Base-by-base conservation (phyloP, 2,888 invertebrate species). In the Xestia ashworthii region DNA sequence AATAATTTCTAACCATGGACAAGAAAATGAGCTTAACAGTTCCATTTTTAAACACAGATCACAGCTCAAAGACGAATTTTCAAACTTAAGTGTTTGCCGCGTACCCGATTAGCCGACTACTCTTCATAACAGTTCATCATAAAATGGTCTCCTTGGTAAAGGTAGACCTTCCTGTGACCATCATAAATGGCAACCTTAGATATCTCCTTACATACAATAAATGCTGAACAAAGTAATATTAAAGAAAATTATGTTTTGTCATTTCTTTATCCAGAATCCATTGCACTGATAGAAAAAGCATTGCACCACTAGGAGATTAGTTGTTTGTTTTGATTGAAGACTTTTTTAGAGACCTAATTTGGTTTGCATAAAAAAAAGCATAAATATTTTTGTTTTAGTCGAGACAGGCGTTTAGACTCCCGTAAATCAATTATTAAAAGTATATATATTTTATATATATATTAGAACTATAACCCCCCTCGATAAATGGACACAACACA, bases 101-200 rank as follows among this genome's bases (percentile, higher is more conserved):
- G 16, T 69, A 75, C 78, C 72, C 66, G 48, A 78, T 86, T 83
- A 86, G 87, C 83, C 83, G 86, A 84, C 83, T 74, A 74, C 68
- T 64, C 48, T 73, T 74, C 50, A 22, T 53, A 58, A 12, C 44
- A 62, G 55, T 73, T 80, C 46, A 70, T 53, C 48, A 48, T 46
- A 25, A 41, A 41, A 48, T 19, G 44, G 48, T 70, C 60, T 71
- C 38, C 41, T 16, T 22, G 38, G 48, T 22, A 19, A 62, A 53
- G 62, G 19, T 67, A n/a, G 25, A 46, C 50, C 22, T 60, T 72
- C 41, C 9, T 55, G 2, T 46, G 12, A 62, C 41, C 48, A 55
- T 66, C 19, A 16, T 78, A 67, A 78, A 68, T 53, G 32, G 53
- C 8, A 64, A 80, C 64, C 32, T 58, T 38, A n/a, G 19, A 14